Evolutionary conservation across 2,113 vertebrate species (phyloP).

Genomic region (Lethenteron camtschaticum): DNA sequence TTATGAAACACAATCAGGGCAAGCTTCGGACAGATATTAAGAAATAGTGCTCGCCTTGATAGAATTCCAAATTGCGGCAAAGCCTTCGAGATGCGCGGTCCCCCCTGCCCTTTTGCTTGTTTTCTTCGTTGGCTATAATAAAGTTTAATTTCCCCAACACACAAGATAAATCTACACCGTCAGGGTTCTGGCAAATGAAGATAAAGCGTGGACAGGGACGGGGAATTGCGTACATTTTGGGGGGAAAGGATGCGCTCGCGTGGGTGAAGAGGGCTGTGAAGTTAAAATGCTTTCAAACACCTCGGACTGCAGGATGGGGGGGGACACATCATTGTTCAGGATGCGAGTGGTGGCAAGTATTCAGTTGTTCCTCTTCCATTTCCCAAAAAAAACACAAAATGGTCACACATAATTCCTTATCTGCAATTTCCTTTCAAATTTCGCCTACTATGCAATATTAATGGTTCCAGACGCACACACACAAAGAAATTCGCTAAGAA

Average conservation of each 20-base stretch:
- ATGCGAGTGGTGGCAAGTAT: too few relatives aligned
- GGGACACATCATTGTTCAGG: too few relatives aligned
- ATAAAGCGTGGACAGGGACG: background rate
- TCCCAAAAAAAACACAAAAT: too few relatives aligned
- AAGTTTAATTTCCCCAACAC: constrained; percentile 6
- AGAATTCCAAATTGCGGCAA: constrained; percentile 2
- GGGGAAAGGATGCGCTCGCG: background rate
- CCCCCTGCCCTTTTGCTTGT: constrained; percentile 3
- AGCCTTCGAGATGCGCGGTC: background rate
- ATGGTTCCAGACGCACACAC: too few relatives aligned
- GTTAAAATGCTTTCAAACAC: too few relatives aligned
- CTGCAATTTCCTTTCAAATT: too few relatives aligned
- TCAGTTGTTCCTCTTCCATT: too few relatives aligned
- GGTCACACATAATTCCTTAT: too few relatives aligned
- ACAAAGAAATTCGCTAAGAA: too few relatives aligned
- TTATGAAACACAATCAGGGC: background rate
- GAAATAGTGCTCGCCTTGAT: background rate
- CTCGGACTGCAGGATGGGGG: too few relatives aligned
- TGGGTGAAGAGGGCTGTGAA: too few relatives aligned
- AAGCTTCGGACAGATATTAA: constrained; percentile 1
- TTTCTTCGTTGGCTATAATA: constrained; percentile 1
- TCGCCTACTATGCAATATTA: too few relatives aligned
- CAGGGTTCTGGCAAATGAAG: constrained; percentile 3
- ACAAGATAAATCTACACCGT: constrained; percentile 2
- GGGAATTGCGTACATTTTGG: background rate